A percentile compares a stretch with the other conserved stretches of the same genome.
phyloP scores from a whole-genome alignment of 2,797 vertebrate species.

The Melanotaenia pygmaea region DNA sequence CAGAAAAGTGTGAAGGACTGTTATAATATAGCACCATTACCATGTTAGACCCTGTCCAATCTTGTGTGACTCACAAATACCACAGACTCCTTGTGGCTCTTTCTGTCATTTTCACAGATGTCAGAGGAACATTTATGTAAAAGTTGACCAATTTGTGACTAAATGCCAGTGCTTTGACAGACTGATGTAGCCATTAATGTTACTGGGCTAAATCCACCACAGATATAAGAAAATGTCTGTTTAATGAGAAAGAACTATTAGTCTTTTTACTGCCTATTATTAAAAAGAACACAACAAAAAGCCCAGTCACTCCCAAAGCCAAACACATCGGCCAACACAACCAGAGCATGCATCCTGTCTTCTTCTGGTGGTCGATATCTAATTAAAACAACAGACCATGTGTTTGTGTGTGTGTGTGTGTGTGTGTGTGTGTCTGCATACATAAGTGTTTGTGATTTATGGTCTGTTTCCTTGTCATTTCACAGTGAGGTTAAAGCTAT shows the following conservation, averaged over 20 bases:
- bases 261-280: constrained; percentile 12
- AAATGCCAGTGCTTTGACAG: neutral
- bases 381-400: constrained; percentile 74
- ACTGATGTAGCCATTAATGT: neutral
- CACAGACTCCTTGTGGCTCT: neutral
- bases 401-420: constrained; percentile 22
- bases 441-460: constrained; percentile 66
- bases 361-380: constrained; percentile 74
- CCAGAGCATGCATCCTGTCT: constrained; percentile 21
- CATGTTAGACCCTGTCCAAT: neutral
- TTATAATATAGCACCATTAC: neutral
- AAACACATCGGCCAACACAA: constrained; percentile 46
- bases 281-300: neutral
- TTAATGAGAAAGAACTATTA: constrained; percentile 9
- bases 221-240: neutral
- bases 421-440: constrained; percentile 25
- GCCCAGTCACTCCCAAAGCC: constrained; percentile 42
- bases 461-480: constrained; percentile 60
- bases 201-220: neutral
- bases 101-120: neutral
- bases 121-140: neutral
- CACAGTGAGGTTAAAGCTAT: constrained; percentile 63
- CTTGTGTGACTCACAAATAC: neutral
- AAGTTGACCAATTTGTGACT: neutral
- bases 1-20: neutral